Conservation (phyloP, 2,888 invertebrate species). For the Fragum sueziense region DNA sequence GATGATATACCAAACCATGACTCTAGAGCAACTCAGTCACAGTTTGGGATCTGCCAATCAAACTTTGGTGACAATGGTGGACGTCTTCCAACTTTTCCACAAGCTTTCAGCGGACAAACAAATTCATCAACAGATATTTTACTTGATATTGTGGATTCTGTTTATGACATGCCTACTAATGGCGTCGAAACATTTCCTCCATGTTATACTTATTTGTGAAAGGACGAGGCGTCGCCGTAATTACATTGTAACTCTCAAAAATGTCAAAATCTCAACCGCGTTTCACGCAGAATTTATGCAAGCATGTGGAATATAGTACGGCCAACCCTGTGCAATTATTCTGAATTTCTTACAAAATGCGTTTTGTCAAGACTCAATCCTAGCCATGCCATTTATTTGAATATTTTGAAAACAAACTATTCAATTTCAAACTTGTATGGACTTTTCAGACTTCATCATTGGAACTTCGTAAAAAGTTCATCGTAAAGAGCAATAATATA, state of each 20-base stretch:
- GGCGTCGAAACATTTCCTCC: neutral
- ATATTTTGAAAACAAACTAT: neutral
- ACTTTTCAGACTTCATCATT: too few relatives aligned
- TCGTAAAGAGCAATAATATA: too few relatives aligned
- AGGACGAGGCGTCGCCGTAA: neutral
- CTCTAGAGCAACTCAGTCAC: neutral
- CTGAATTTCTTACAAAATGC: neutral
- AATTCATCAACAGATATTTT: neutral
- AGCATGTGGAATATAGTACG: too few relatives aligned
- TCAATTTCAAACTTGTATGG: neutral
- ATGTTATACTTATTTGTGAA: slow-evolving; percentile 12
- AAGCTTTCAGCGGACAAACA: slow-evolving; percentile 57
- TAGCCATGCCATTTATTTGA: neutral
- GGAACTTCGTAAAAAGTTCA: too few relatives aligned
- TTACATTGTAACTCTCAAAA: neutral
- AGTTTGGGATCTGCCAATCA: neutral
- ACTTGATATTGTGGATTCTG: slow-evolving; percentile 22
- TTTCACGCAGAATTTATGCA: too few relatives aligned
- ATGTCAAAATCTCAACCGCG: too few relatives aligned
- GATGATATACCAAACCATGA: slow-evolving; percentile 27
- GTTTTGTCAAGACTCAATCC: neutral
- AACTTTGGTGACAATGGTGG: neutral
- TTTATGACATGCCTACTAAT: neutral
- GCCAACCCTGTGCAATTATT: neutral
- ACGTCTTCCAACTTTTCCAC: slow-evolving; percentile 66